Base-by-base conservation (phyloP, 1,140 invertebrate species). In the Eufriesea mexicana region DNA sequence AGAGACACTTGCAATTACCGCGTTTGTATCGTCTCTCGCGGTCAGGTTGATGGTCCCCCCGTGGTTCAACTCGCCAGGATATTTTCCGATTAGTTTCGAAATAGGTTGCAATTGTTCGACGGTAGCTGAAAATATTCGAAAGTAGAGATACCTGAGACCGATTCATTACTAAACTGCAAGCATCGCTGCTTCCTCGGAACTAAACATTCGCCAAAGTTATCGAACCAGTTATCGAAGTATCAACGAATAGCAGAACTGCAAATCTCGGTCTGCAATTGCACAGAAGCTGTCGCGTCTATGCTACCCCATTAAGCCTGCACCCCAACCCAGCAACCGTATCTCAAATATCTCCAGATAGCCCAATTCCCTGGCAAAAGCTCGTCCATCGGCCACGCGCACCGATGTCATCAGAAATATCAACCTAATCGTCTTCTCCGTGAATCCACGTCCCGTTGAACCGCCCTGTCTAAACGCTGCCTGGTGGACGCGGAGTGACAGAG, bases 331-430 rank as follows among this genome's bases (percentile, higher is more conserved):
- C 7, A 35, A 35, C 28, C 61, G 16, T 62, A 20, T 62, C 14
- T 49, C 12, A 20, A 49, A 16, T 16, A 70, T 47, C 14, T 20
- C n/a, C n/a, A 68, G 20, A 12, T 10, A 42, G 7, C 10, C 64
- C 10, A 66, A 8, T 45, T 28, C 35, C 35, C 42, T 14, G 4
- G 8, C 35, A n/a, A 51, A 70, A 49, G 14, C n/a, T 49, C 67
- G 14, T 45, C 5, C 14, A 25, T n/a, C n/a, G n/a, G 9, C n/a
- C 67, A 25, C n/a, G 8, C 18, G 8, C 49, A 16, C 47, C 49
- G 18, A 49, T 49, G 45, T 18, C 42, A 25, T 68, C 66, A 49
- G 66, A 68, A 68, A 68, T 68, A 68, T 68, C 45, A 68, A 55
- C 7, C 70, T 51, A 35, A 72, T 55, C 70, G 18, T 9, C 28